These are phyloP conservation scores for Yponomeuta malinellus DNA, from an alignment of 2,888 invertebrate species.

Conservation along the genomic window DNA sequence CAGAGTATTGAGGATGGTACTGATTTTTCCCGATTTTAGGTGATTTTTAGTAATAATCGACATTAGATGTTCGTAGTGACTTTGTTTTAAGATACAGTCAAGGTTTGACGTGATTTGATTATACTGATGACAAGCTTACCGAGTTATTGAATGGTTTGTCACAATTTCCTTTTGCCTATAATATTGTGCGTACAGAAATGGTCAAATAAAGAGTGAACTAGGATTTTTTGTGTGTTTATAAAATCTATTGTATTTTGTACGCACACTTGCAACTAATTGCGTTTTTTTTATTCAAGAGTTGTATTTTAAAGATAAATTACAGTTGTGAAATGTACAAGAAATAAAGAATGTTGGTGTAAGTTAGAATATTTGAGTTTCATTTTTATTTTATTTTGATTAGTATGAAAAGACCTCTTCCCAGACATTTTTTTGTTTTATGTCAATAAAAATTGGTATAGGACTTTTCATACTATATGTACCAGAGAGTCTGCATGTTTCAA, in stretches of 20 bases:
- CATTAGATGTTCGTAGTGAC: conserved; percentile 43
- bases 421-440: neutral
- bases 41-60: conserved; percentile 37
- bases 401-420: neutral
- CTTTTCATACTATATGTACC: conserved; percentile 27
- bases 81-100: conserved; percentile 21
- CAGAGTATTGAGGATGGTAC: conserved; percentile 47
- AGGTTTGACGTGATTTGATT: conserved; percentile 15
- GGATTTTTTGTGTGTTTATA: conserved; percentile 11
- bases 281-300: conserved; percentile 36
- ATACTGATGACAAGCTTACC: neutral
- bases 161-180: conserved; percentile 22
- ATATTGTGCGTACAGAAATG: conserved; percentile 17
- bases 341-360: conserved; percentile 62
- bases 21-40: conserved; percentile 36
- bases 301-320: conserved; percentile 35
- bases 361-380: conserved; percentile 61
- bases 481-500: conserved; percentile 60
- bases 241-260: neutral
- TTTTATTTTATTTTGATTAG: conserved; percentile 30
- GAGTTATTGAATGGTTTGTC: conserved; percentile 14
- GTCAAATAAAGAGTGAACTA: conserved; percentile 10
- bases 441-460: neutral
- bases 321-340: conserved; percentile 70
- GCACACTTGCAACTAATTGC: conserved; percentile 6